Evolutionary conservation across 1,140 invertebrate genomes (phyloP).

Genomic region (Drosophila punjabiensis): DNA sequence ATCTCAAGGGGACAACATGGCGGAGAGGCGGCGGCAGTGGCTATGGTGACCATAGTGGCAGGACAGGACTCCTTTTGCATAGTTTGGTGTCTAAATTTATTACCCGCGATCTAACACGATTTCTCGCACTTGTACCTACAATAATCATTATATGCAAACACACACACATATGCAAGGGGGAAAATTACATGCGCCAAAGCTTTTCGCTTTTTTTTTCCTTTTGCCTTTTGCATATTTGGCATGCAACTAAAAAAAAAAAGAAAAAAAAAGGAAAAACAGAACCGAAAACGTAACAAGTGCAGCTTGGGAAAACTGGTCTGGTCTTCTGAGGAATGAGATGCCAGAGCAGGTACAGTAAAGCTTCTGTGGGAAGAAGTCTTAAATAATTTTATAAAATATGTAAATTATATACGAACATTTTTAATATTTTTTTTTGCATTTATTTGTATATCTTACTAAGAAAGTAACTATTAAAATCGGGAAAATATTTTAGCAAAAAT

Average conservation of each 20-base stretch:
- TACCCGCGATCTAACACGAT: constrained; percentile 83
- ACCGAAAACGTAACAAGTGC: constrained; percentile 76
- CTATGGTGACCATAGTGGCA: constrained; percentile 25
- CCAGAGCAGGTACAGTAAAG: constrained; percentile 14
- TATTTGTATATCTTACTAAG: not conserved
- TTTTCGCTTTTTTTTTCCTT: constrained; percentile 21
- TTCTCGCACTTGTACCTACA: constrained; percentile 84
- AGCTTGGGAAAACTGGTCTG: constrained; percentile 68
- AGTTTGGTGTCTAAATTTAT: constrained; percentile 84
- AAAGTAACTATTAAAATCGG: too few relatives aligned
- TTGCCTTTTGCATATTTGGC: constrained; percentile 76
- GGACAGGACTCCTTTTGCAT: constrained; percentile 78
- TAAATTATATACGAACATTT: not conserved
- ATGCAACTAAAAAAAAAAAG: constrained; percentile 59
- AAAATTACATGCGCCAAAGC: constrained; percentile 77
- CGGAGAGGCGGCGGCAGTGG: not conserved
- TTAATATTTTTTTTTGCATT: not conserved
- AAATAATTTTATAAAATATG: not conserved
- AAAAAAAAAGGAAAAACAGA: constrained; percentile 29
- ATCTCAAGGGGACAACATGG: not conserved
- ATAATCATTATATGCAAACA: constrained; percentile 81
- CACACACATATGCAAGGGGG: constrained; percentile 44
- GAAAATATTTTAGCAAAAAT: not conserved
- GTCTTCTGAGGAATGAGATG: constrained; percentile 33
- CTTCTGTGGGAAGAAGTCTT: not conserved